Base-by-base conservation (phyloP, 2,888 invertebrate species). In the Dichetophora obliterata region DNA sequence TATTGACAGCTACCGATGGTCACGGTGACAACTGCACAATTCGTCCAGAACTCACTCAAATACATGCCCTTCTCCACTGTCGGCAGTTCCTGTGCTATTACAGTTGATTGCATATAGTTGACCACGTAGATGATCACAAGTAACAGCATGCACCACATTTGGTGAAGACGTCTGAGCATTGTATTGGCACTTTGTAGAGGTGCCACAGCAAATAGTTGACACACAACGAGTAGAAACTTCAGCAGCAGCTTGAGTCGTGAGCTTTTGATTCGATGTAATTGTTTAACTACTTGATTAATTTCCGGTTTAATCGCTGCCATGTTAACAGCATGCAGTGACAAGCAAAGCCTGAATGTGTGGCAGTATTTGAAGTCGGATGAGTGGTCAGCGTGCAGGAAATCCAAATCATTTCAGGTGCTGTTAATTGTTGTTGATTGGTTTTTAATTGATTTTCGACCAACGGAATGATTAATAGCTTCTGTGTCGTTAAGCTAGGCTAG, bases 51-150 rank as follows among this genome's bases (percentile, higher is more conserved):
- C 75, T 80, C 80, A 54, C 80, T 73, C 6, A 77, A 57, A 69
- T 79, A 77, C n/a, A 82, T 76, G 9, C 54, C 78, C 52, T 74
- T 80, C 54, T 81, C 78, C n/a, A 81, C 63, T 1, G 78, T 77
- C n/a, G 79, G 72, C 0, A 71, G 54, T 9, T 16, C 34, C 14
- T 37, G 16, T 8, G 74, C 65, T 1, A 80, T 71, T 0, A 11
- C n/a, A n/a, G 1, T 22, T 2, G 79, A 66, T 54, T 78, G 72
- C 11, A 43, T 11, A 11, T 70, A 59, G 48, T 69, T 76, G 43
- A 76, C 71, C 9, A 37, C 0, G 65, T 75, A 79, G 9, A 80
- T 76, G 34, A 73, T 11, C 0, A 78, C 8, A 8, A 81, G 27
- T 11, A 80, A 14, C 2, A 72, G 0, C 3, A 63, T 16, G 2